Evolutionary conservation across 2,888 invertebrate species (phyloP).

Genomic region (Allophyes oxyacanthae): DNA sequence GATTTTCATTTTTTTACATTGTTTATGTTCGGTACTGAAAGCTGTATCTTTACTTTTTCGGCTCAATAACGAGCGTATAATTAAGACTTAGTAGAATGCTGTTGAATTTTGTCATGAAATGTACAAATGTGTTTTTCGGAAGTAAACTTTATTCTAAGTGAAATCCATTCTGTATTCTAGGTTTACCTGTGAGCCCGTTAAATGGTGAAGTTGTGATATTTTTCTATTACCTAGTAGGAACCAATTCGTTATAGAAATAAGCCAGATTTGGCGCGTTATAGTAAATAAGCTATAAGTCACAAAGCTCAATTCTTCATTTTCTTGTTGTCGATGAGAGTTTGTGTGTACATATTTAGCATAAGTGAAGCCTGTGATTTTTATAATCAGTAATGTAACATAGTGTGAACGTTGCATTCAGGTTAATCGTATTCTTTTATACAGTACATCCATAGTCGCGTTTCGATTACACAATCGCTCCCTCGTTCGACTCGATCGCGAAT

Average conservation of each 20-base stretch:
- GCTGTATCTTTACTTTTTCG: constrained; percentile 80
- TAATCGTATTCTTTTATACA: constrained; percentile 62
- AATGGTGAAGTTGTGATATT: constrained; percentile 88
- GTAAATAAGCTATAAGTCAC: constrained; percentile 80
- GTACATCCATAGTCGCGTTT: constrained; percentile 57
- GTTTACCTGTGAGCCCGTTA: constrained; percentile 80
- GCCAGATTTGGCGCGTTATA: constrained; percentile 72
- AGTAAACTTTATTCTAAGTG: constrained; percentile 87
- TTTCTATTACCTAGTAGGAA: constrained; percentile 73
- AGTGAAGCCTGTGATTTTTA: constrained; percentile 85
- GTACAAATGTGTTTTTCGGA: constrained; percentile 89
- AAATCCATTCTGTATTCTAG: constrained; percentile 86
- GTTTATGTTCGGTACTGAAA: constrained; percentile 84
- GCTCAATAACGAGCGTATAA: constrained; percentile 77
- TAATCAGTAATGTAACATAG: constrained; percentile 77
- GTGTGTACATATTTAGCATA: constrained; percentile 88
- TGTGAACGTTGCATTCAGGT: constrained; percentile 74
- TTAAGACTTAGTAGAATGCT: constrained; percentile 88
- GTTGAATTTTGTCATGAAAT: constrained; percentile 89
- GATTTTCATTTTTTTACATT: constrained; percentile 83
- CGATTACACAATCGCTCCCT: constrained; percentile 53
- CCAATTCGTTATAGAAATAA: constrained; percentile 66
- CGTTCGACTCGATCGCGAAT: constrained; percentile 62
- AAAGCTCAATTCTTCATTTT: constrained; percentile 84
- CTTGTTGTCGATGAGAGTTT: constrained; percentile 82